Base-by-base conservation (phyloP, 2,888 invertebrate species). In the Hemaris fuciformis region DNA sequence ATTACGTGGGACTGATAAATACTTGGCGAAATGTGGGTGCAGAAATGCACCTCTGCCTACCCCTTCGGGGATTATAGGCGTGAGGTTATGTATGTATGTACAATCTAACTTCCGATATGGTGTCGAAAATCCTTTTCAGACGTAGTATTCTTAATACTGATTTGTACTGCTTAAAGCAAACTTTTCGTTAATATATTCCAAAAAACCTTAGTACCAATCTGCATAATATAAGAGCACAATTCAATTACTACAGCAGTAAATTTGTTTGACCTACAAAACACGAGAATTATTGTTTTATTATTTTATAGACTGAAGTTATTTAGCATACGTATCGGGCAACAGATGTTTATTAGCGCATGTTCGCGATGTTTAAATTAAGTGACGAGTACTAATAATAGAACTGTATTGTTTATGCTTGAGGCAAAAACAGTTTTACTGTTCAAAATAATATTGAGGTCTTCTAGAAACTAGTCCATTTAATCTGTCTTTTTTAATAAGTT, bases 221-320 rank as follows among this genome's bases (percentile, higher is more conserved):
- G 53, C 2, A 27, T 8, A 18, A 53, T 15, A 31, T 10, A 20
- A 53, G 31, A 53, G 31, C 31, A 25, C 46, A 53, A 53, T 53
- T 53, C 53, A 53, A 53, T 53, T 31, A 53, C 53, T 13, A 20
- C 3, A 27, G 27, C 18, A 31, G 53, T 53, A 53, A 53, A 53
- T 18, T n/a, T 31, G 18, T 31, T 31, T 25, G 53, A 10, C 53
- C 53, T 31, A 53, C 53, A 53, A 18, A 53, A 46, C 46, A n/a
- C 3, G 27, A 18, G 48, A 48, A 48, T 27, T 31, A 53, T 53
- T 53, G 53, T 53, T 53, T 53, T 53, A 53, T 53, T 53, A 31
- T 53, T 53, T 53, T 27, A 53, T 53, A 15, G 31, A 18, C 8
- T 53, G 53, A 31, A 53, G 18, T 53, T 31, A 18, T 31, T 31